Evolutionary conservation across 2,888 invertebrate species (phyloP).

Genomic region (Dione juno): DNA sequence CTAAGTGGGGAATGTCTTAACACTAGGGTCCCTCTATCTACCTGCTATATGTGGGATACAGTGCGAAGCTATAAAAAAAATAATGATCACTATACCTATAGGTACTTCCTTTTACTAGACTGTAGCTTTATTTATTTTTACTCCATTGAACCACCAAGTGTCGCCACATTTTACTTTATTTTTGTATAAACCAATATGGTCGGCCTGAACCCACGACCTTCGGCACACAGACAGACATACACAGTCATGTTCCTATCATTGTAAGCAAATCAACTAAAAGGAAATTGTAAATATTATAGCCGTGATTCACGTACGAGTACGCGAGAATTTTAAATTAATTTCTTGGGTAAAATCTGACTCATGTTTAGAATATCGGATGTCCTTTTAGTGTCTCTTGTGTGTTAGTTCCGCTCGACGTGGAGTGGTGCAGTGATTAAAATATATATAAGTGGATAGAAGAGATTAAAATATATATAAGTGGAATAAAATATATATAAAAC

Average conservation of each 20-base stretch:
- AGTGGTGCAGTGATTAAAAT: background rate
- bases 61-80: too few relatives aligned
- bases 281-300: conserved; percentile 15
- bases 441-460: too few relatives aligned
- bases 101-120: background rate
- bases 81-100: background rate
- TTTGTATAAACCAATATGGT: background rate
- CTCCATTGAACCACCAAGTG: background rate
- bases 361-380: conserved; percentile 14
- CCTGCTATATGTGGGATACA: too few relatives aligned
- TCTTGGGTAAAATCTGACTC: conserved; percentile 13
- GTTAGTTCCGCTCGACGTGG: background rate
- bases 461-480: too few relatives aligned
- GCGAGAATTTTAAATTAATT: conserved; percentile 15
- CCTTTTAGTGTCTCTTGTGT: too few relatives aligned
- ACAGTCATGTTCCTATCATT: conserved; percentile 3
- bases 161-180: too few relatives aligned
- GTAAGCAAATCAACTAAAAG: conserved; percentile 6
- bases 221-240: background rate
- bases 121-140: background rate
- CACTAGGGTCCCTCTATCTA: too few relatives aligned
- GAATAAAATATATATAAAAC: too few relatives aligned
- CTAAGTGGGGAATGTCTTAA: too few relatives aligned
- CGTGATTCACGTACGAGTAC: conserved; percentile 7
- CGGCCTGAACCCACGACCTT: background rate